These are phyloP conservation scores for Scaptomyza caliginosa DNA, from an alignment of 2,888 invertebrate species.

Conservation along the genomic window DNA sequence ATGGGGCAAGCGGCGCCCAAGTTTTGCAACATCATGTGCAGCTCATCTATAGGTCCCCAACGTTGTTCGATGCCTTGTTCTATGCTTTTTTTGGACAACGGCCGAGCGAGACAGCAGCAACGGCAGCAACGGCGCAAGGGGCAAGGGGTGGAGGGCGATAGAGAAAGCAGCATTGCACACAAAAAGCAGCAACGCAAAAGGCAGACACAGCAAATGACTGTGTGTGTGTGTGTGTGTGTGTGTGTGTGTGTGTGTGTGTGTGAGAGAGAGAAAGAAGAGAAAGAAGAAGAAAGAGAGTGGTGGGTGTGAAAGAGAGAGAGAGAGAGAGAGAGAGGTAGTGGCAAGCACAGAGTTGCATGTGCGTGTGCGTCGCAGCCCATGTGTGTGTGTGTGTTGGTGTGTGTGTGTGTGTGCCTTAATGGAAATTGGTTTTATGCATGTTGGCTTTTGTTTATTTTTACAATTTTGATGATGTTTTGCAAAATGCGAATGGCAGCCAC, in stretches of 20 bases:
- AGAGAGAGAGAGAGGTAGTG: slow-evolving; percentile 1
- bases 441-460: slow-evolving; percentile 81
- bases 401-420: slow-evolving; percentile 64
- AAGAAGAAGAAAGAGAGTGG: not conserved
- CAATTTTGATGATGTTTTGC: slow-evolving; percentile 79
- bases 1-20: slow-evolving; percentile 50
- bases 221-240: not conserved
- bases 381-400: slow-evolving; percentile 28
- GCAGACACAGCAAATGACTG: not conserved
- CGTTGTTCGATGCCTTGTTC: slow-evolving; percentile 58
- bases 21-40: slow-evolving; percentile 59
- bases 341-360: slow-evolving; percentile 52
- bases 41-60: slow-evolving; percentile 58
- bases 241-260: not conserved
- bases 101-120: slow-evolving; percentile 22
- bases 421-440: slow-evolving; percentile 82
- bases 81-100: slow-evolving; percentile 58
- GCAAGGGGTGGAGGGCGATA: not conserved
- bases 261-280: not conserved
- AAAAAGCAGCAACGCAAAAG: not conserved
- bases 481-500: slow-evolving; percentile 72
- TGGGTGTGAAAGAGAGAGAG: not conserved
- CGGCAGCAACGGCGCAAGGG: too few species aligned
- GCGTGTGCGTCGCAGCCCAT: slow-evolving; percentile 49
- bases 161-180: slow-evolving; percentile 7